Evolutionary conservation across 2,888 invertebrate genomes (phyloP), one percentile per base, ranked within the genome.

Genomic region (Cryptocheilus praepositus): DNA sequence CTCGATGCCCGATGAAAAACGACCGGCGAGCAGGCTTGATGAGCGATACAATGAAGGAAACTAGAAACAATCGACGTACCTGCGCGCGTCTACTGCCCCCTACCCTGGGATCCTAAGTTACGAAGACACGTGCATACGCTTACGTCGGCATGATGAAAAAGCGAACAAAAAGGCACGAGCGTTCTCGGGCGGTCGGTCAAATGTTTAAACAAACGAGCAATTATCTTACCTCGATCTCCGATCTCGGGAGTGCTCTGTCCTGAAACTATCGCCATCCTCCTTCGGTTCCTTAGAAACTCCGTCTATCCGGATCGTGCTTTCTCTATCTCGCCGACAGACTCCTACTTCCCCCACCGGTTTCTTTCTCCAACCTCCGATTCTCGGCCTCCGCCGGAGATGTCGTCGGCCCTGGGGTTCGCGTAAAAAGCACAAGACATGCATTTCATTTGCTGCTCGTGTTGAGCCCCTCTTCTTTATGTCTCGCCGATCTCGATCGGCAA

Each of bases 161-260:
- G 57, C 59, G 73, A 76, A 70, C 67, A 79, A 81, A 77, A 79
- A 79, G 67, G 54, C 46, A 55, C 67, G 62, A 69, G 64, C 73
- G 73, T 74, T 75, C 74, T 71, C 64, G 70, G 70, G 74, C 77
- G 80, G 77, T 72, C 81, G 83, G 80, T 83, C 82, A 81, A 86
- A 86, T 86, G 85, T 87, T 87, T 86, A 87, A 88, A 87, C 86
- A 87, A 87, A 87, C 86, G 86, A 84, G 85, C 84, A 87, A 87
- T 87, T 87, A 88, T 87, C 86, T 85, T 84, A 86, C 86, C 86
- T 86, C 83, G 86, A 87, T 87, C 85, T 85, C 74, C 71, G 77
- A 86, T 85, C 86, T 83, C 70, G 76, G 43, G 70, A 71, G 70
- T 71, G 75, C 72, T 71, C 67, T 70, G 54, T 55, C 61, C 51